Base-by-base conservation (phyloP, 2,113 vertebrate species). In the Epinephelus cyanopodus region DNA sequence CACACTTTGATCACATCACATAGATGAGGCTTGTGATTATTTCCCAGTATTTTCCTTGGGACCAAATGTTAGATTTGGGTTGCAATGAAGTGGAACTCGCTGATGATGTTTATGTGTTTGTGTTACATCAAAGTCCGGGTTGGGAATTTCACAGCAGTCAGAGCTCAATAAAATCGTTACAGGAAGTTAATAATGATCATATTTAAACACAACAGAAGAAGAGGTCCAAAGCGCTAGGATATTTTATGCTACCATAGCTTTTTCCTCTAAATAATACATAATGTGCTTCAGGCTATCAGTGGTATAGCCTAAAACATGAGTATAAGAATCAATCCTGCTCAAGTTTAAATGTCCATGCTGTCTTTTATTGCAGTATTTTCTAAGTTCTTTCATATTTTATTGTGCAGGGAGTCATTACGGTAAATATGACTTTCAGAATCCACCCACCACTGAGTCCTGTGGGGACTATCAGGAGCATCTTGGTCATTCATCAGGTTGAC, bases 201-300 rank as follows among this genome's bases (percentile, higher is more conserved):
- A 74, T 47, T 37, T 3, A 39, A 27, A 54, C 50, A 13, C 18
- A 33, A 48, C 3, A 47, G 9, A 72, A 61, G 17, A 68, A n/a
- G 48, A 56, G 11, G 58, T 27, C 25, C 10, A 65, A 42, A 56
- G n/a, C 33, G 42, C 2, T 64, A 21, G 17, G 29, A 58, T 25
- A 69, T 64, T 63, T 54, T 29, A 47, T 45, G 23, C n/a, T 29
- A 29, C 13, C 74, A 58, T 29, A 60, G 19, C 70, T 27, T 85
- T 42, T 53, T 33, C 50, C 12, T 53, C 9, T 54, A n/a, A 78
- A 77, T 72, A 64, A 78, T 57, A 61, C 47, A 67, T 4, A 11
- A 68, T 25, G 37, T 47, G 19, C 56, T 33, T 73, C 21, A 21
- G 75, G 68, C 52, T 58, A 45, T 4, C 4, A 12, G 33, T 56